Evolutionary conservation across 2,113 vertebrate species (phyloP), one percentile per base, ranked within the genome.

Genomic region (Willisornis vidua): DNA sequence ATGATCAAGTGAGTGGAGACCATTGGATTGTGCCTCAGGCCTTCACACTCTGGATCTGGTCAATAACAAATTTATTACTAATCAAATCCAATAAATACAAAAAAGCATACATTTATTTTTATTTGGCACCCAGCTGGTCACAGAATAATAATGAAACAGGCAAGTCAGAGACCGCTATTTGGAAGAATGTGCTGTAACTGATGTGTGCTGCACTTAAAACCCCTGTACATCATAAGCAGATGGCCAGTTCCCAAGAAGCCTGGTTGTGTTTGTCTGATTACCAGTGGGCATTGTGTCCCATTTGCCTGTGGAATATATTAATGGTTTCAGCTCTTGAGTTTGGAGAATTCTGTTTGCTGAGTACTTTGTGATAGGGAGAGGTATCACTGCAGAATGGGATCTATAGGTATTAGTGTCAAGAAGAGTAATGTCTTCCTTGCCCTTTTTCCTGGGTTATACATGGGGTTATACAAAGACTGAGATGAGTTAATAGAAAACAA

Each of bases 61-160:
- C 97, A 98, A 96, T 98, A 97, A 93, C 79, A 94, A 97, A 89
- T 96, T 92, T 96, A 98, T 97, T 97, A 94, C 94, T 98, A 96
- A 98, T 98, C 96, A 97, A 92, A 98, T 95, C 95, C 95, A 97
- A 95, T 98, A 97, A 97, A 96, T 76, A 96, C 92, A 85, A 94
- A 97, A 62, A 90, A 92, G 52, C 85, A 94, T 95, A 85, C 90
- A 95, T 97, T 97, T 97, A 84, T 97, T 98, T 98, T 97, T 97
- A 82, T 96, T 96, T 94, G 94, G 80, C 90, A 95, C 62, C 67
- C 83, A 87, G 65, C 85, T 84, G 91, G 74, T 87, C 84, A n/a
- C 59, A 82, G 81, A 85, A 94, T 95, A 85, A 95, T 84, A 96
- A 95, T 73, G 91, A 73, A 93, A 86, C 63, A 85, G 92, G 67